Evolutionary conservation across 2,797 vertebrate species (phyloP).

Genomic region (Mus minutoides): DNA sequence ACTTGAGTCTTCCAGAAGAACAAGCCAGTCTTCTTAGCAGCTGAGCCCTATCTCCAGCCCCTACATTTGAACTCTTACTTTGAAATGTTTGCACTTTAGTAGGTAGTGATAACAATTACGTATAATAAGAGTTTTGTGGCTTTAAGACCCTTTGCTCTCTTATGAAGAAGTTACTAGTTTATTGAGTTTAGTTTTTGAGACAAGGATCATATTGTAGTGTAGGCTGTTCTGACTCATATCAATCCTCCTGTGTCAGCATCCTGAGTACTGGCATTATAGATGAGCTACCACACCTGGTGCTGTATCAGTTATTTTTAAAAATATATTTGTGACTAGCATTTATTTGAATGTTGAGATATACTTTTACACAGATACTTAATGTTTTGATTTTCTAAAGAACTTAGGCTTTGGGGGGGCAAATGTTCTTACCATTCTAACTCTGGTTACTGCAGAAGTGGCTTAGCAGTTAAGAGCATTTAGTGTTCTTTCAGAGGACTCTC

Average conservation of each 20-base stretch:
- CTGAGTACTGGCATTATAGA: not conserved
- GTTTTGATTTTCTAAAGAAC: conserved; percentile 19
- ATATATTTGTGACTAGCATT: not conserved
- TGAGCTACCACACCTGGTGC: not conserved
- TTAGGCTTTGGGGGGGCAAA: not conserved
- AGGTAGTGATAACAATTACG: not conserved
- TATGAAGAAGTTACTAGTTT: not conserved
- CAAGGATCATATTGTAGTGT: not conserved
- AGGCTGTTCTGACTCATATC: not conserved
- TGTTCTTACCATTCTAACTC: conserved; percentile 41
- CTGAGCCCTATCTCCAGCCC: not conserved
- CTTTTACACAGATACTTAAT: conserved; percentile 33
- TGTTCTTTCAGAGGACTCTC: not conserved
- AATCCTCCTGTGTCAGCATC: not conserved
- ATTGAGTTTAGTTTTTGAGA: not conserved
- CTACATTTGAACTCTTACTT: not conserved
- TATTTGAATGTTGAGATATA: conserved; percentile 12
- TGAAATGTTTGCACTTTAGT: not conserved
- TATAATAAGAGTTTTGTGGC: not conserved
- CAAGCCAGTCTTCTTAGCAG: not conserved
- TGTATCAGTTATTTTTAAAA: not conserved
- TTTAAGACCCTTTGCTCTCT: not conserved
- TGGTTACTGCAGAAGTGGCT: not conserved
- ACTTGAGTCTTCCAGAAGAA: not conserved
- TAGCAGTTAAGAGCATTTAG: not conserved